Evolutionary conservation across 2,797 vertebrate genomes (phyloP), one percentile per base, ranked within the genome.

Genomic region (Enteromius treurensis): DNA sequence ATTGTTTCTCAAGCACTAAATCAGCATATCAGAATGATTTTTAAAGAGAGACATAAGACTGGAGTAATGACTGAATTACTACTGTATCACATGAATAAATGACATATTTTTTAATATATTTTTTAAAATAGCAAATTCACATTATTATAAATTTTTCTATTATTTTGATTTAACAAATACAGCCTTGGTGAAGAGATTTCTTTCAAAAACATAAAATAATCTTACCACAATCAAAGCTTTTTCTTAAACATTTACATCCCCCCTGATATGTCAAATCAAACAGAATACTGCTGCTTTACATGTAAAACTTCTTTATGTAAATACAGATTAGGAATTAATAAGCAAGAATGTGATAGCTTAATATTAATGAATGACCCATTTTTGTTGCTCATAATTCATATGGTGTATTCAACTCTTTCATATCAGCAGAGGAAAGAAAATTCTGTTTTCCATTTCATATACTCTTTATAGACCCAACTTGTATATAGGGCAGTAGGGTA

Each of bases 401-500:
- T 42, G 26, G 2, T 45, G 40, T 21, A 62, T 29, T 62, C n/a
- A 77, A 26, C 34, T 19, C 55, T 40, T 60, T 60, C n/a, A 60
- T 75, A 76, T 76, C 13, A 17, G 19, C 37, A 15, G 34, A 58
- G 34, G n/a, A 76, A 40, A 34, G 13, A 77, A 29, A 29, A 64
- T 8, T 19, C 37, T 26, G 37, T 62, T 45, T 64, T 62, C 9
- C 15, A 45, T 45, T 21, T 10, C 6, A 45, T 62, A 23, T 14
- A 47, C 40, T 14, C 17, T 77, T 77, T 77, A 29, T 68, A 68
- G 17, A 69, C 34, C n/a, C 14, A 45, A 69, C 65, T 58, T 40
- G 34, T 53, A 80, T 49, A 73, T 73, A 73, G 55, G 79, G 69
- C 69, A 81, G 42, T 62, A 73, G 40, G 68, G 42, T 64, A 81